Percentiles rank a stretch among this genome's conserved stretches.
Evolutionary conservation across 2,113 vertebrate genomes (phyloP).

Genomic region (Meleagris gallopavo): DNA sequence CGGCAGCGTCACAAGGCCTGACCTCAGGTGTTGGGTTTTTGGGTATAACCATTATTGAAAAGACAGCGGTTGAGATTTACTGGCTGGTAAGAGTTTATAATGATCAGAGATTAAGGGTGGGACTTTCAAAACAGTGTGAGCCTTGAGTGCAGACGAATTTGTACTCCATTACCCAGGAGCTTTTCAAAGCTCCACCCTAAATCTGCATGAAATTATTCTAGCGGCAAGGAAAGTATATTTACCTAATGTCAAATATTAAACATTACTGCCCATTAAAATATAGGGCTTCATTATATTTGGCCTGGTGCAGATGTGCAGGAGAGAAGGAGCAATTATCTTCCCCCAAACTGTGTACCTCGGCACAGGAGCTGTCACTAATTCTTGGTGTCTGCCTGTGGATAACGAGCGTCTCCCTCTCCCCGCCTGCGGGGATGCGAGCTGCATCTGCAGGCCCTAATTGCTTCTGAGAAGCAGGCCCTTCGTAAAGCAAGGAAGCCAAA

Average conservation of each 20-base stretch:
- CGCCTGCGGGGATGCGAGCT: neutral
- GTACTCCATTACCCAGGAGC: conserved; percentile 64
- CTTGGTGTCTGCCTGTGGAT: neutral
- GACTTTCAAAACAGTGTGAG: conserved; percentile 54
- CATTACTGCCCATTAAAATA: conserved; percentile 64
- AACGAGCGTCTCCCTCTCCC: neutral
- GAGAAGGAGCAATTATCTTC: conserved; percentile 60
- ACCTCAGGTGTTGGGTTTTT: conserved; percentile 47
- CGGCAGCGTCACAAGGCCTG: neutral
- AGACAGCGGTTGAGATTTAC: conserved; percentile 42
- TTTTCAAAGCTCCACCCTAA: conserved; percentile 66
- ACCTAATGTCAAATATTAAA: conserved; percentile 67
- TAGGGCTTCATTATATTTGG: conserved; percentile 64
- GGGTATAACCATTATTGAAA: conserved; percentile 43
- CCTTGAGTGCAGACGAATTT: conserved; percentile 17
- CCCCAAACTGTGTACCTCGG: neutral
- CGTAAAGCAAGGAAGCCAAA: neutral
- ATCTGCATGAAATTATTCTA: conserved; percentile 61
- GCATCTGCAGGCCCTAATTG: neutral
- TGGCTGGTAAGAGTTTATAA: conserved; percentile 57
- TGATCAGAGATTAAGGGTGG: conserved; percentile 55
- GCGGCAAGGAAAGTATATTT: conserved; percentile 47
- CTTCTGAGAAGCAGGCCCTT: neutral
- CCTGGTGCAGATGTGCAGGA: conserved; percentile 45
- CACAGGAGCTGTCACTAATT: conserved; percentile 9